Conservation (phyloP, 64 coral and sea anemone genomes). For the Catalaphyllia jardinei region DNA sequence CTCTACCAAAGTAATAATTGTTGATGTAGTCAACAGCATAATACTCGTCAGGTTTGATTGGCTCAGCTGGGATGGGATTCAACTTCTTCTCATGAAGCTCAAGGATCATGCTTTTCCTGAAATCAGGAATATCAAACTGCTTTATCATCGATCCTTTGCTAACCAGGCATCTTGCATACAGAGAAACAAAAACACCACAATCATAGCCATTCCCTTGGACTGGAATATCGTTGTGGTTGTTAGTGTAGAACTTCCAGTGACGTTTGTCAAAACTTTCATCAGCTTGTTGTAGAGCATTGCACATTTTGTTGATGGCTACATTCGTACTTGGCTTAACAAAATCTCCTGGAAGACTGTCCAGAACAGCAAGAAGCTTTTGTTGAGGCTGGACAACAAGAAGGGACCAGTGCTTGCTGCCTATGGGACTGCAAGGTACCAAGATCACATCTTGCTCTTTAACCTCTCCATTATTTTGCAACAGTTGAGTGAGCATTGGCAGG, state of each 20-base stretch:
- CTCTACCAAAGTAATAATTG: slow-evolving; percentile 26
- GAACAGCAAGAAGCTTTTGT: neutral
- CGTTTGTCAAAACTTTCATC: neutral
- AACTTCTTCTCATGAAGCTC: slow-evolving; percentile 4
- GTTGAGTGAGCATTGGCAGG: no score
- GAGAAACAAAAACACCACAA: neutral
- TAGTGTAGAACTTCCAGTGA: neutral
- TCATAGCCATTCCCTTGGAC: neutral
- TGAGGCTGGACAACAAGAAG: neutral
- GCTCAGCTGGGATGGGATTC: neutral
- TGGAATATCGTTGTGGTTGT: neutral
- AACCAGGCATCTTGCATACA: slow-evolving; percentile 16
- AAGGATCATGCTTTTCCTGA: slow-evolving; percentile 19
- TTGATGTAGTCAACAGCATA: slow-evolving; percentile 3
- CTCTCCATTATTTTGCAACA: no score
- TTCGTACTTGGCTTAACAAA: no score
- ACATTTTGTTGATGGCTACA: neutral
- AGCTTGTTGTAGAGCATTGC: neutral
- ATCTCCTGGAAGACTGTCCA: neutral
- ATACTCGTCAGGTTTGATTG: neutral
- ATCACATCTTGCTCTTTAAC: no score
- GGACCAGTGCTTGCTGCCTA: neutral
- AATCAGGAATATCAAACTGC: neutral
- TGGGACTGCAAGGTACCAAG: no score
- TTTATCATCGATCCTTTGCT: neutral